Percentiles rank a stretch among this genome's conserved stretches.
phyloP scores from a whole-genome alignment of 2,113 vertebrate genomes.

The cattle (Bos taurus) region DNA sequence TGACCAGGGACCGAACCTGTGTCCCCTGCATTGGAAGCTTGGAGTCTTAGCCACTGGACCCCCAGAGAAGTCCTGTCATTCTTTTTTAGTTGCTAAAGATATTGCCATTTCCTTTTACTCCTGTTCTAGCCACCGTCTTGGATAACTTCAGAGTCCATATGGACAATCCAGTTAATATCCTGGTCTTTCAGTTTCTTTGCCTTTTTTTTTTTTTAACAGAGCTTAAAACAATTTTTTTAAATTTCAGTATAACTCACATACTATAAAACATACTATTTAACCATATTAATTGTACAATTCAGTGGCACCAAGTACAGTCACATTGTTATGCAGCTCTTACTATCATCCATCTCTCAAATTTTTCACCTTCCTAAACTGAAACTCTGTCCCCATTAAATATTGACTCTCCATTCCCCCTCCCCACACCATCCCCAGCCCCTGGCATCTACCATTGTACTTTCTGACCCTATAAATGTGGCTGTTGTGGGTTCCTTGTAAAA shows the following conservation, averaged over 20 bases:
- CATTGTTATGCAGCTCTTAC: not conserved
- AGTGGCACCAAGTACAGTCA: not conserved
- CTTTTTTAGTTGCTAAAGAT: not conserved
- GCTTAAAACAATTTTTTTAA: not conserved
- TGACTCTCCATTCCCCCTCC: no score
- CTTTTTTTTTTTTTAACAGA: not conserved
- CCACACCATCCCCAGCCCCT: not conserved
- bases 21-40: not conserved
- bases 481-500: not conserved
- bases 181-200: not conserved
- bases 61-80: not conserved
- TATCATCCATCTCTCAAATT: no score
- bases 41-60: not conserved
- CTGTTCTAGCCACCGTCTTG: not conserved
- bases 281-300: not conserved
- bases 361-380: no score
- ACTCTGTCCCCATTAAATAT: no score
- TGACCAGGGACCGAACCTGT: not conserved
- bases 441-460: not conserved
- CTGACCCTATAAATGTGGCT: not conserved
- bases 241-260: not conserved
- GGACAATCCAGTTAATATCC: not conserved
- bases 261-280: not conserved
- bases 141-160: not conserved
- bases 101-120: not conserved